phyloP scores from a whole-genome alignment of 1,140 invertebrate species.

The Apolygus lucorum region DNA sequence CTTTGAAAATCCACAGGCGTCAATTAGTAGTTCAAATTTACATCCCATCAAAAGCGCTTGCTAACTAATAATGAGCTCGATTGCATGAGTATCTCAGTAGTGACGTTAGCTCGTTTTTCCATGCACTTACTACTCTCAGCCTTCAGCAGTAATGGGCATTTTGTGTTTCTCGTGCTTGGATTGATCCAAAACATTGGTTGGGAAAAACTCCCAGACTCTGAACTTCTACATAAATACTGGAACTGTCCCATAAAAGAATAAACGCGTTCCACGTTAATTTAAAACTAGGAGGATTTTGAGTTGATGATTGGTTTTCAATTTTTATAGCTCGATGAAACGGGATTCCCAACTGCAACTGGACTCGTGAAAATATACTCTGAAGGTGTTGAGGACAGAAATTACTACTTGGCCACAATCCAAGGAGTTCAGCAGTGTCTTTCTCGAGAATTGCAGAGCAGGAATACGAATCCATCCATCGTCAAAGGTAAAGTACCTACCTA shows the following conservation, averaged over 20 bases:
- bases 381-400: conserved; percentile 57
- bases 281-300: background rate
- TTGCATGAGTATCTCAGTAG: no score
- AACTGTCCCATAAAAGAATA: no score
- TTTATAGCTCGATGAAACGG: conserved; percentile 42
- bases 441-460: conserved; percentile 38
- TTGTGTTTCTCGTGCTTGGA: no score
- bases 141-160: no score
- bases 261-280: no score
- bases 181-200: no score
- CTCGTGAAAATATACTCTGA: conserved; percentile 57
- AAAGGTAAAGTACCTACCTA: conserved; percentile 30
- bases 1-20: no score
- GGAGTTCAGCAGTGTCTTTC: conserved; percentile 55
- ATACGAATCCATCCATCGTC: conserved; percentile 21
- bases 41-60: no score
- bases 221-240: background rate
- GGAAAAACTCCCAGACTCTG: background rate
- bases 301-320: background rate
- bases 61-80: no score
- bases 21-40: no score
- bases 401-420: conserved; percentile 56
- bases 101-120: no score
- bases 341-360: conserved; percentile 57
- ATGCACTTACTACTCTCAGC: no score